phyloP scores from a whole-genome alignment of 2,888 invertebrate species.

The Lamellibrachia satsuma region DNA sequence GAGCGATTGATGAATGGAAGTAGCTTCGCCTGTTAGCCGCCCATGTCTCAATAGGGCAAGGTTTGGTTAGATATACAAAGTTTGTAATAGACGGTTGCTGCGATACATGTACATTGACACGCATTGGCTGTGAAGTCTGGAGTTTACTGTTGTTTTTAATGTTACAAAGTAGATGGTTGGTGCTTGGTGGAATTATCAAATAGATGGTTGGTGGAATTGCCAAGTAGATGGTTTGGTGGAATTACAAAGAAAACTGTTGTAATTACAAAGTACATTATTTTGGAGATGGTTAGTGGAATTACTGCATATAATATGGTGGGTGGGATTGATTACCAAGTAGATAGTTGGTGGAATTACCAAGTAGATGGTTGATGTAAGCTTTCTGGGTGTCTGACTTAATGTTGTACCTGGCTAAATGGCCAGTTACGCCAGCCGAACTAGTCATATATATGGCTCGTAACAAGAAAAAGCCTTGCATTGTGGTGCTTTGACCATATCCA shows the following conservation, averaged over 20 bases:
- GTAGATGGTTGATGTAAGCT: background rate
- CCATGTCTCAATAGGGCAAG: background rate
- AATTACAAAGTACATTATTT: too few species aligned
- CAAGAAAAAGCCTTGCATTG: too few species aligned
- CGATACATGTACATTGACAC: background rate
- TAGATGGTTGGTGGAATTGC: too few species aligned
- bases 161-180: background rate
- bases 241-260: too few species aligned
- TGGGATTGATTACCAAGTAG: background rate
- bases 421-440: too few species aligned
- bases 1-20: too few species aligned
- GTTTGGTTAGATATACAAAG: background rate
- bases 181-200: too few species aligned
- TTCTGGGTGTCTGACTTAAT: background rate
- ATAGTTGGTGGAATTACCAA: background rate
- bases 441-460: too few species aligned
- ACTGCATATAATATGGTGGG: too few species aligned
- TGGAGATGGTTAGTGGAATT: background rate
- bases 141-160: background rate
- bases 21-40: too few species aligned
- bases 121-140: background rate
- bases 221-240: too few species aligned
- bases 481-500: too few species aligned
- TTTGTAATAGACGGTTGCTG: background rate
- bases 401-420: background rate